Evolutionary conservation across 2,888 invertebrate species (phyloP).

Genomic region (Scaptomyza reducta): DNA sequence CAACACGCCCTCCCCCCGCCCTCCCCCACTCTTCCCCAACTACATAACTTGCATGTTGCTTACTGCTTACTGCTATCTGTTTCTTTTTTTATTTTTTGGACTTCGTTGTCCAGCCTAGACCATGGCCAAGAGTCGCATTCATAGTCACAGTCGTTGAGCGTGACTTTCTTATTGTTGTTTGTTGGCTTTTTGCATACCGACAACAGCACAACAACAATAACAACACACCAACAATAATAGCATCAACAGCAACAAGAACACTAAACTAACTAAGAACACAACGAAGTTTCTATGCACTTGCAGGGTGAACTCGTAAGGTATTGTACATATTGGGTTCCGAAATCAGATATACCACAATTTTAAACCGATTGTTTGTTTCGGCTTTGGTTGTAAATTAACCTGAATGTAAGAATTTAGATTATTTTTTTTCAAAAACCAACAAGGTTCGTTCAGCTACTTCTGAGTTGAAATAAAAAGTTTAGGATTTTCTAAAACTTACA

Average conservation of each 20-base stretch:
- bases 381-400: too few species aligned
- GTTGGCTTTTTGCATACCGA: slow-evolving; percentile 75
- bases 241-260: slow-evolving; percentile 11
- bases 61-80: slow-evolving; percentile 8
- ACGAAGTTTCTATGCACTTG: neutral
- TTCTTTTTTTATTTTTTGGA: slow-evolving; percentile 7
- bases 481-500: too few species aligned
- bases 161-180: slow-evolving; percentile 77
- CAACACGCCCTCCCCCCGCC: slow-evolving; percentile 15
- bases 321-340: too few species aligned
- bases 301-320: neutral
- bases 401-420: too few species aligned
- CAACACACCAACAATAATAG: slow-evolving; percentile 24
- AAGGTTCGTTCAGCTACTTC: too few species aligned
- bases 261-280: neutral
- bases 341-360: too few species aligned
- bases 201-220: slow-evolving; percentile 22
- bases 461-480: too few species aligned
- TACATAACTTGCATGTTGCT: slow-evolving; percentile 32
- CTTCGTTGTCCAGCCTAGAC: slow-evolving; percentile 49
- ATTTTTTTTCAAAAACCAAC: too few species aligned
- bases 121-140: slow-evolving; percentile 35
- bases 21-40: neutral
- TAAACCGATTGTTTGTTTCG: too few species aligned
- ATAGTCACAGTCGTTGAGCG: slow-evolving; percentile 76